Conservation (phyloP, 2,113 vertebrate genomes). For the Microtus oregoni region DNA sequence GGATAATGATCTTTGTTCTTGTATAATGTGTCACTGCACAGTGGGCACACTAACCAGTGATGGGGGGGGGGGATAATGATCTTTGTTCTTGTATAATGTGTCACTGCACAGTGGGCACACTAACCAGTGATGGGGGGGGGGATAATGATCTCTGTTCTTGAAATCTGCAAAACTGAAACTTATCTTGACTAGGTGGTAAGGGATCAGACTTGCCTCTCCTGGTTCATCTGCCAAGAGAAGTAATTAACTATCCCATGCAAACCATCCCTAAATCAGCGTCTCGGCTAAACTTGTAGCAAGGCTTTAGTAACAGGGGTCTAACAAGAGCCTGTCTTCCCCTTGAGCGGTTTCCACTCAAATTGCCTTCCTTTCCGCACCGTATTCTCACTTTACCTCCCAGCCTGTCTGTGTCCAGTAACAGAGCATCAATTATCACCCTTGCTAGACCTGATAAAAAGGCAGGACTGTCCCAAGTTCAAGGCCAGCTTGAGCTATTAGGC, state of each 20-base stretch:
- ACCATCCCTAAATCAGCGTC: neutral
- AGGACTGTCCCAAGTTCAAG: neutral
- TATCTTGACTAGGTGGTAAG: neutral
- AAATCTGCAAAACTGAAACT: neutral
- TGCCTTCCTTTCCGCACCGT: neutral
- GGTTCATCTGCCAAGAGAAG: neutral
- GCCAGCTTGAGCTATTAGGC: neutral
- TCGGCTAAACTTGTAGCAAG: neutral
- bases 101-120: no score
- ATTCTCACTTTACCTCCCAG: neutral
- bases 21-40: neutral
- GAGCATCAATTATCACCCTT: neutral
- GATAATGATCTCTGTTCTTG: neutral
- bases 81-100: no score
- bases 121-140: no score
- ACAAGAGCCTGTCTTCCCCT: neutral
- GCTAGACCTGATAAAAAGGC: neutral
- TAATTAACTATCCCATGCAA: neutral
- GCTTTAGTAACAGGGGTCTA: neutral
- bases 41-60: neutral
- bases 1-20: no score
- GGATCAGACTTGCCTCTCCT: neutral
- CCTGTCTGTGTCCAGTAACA: neutral
- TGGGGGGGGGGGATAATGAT: neutral
- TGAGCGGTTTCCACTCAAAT: neutral